Conservation (phyloP, 2,113 vertebrate species). For the Ceyx melanurus region DNA sequence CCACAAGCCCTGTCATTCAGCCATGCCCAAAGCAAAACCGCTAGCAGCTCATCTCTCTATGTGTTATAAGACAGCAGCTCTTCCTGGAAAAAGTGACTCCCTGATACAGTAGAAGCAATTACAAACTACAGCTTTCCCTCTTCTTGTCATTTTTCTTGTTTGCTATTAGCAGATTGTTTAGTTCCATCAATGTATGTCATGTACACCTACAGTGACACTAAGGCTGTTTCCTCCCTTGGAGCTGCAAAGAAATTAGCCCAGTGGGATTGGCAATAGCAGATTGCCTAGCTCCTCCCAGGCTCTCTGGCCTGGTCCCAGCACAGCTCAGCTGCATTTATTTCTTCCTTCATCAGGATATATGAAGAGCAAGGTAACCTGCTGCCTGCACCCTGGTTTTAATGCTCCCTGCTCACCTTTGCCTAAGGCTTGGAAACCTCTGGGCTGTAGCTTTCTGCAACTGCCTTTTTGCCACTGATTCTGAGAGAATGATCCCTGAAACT, state of each 20-base stretch:
- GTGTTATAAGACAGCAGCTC: background rate
- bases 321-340: background rate
- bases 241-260: background rate
- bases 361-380: background rate
- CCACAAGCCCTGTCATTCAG: background rate
- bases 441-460: background rate
- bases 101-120: background rate
- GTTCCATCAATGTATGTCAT: background rate
- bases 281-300: no score
- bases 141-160: background rate
- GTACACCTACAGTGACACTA: accelerated
- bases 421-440: background rate
- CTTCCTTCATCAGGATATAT: background rate
- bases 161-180: background rate
- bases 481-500: background rate
- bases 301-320: accelerated
- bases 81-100: background rate
- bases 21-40: background rate
- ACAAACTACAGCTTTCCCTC: background rate
- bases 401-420: background rate
- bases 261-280: accelerated
- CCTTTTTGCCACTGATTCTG: background rate
- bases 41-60: background rate
- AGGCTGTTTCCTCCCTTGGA: background rate
- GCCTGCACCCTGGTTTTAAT: background rate